Conservation (phyloP, 2,113 vertebrate species). For the Albula glossodonta region DNA sequence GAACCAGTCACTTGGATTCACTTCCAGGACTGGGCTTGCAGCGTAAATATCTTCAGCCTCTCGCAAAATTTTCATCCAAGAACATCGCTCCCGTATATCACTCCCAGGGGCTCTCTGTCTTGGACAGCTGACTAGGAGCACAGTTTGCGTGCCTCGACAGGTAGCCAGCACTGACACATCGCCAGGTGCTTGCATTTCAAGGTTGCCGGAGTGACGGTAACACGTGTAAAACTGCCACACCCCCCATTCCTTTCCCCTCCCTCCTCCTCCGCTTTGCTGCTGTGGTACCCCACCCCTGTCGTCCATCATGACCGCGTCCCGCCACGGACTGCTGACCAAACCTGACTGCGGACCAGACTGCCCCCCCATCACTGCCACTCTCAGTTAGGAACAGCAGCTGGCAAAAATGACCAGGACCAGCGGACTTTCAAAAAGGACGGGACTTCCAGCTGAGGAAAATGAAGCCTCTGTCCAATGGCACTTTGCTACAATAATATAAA, state of each 20-base stretch:
- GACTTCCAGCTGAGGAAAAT: background rate
- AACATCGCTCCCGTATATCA: background rate
- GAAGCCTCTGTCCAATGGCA: background rate
- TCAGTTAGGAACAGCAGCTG: background rate
- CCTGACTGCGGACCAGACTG: background rate
- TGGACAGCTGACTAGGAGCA: background rate
- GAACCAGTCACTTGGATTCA: conserved; percentile 1
- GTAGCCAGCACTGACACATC: conserved; percentile 23
- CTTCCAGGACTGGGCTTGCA: conserved; percentile 20
- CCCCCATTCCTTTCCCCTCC: background rate
- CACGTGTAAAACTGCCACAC: background rate
- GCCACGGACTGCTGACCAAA: background rate
- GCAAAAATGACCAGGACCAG: background rate
- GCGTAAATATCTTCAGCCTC: conserved; percentile 21
- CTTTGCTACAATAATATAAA: background rate
- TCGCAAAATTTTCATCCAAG: background rate
- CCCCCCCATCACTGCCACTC: background rate
- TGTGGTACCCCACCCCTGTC: background rate
- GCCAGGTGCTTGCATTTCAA: conserved; percentile 21
- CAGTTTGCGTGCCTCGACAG: conserved; percentile 46
- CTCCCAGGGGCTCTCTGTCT: background rate
- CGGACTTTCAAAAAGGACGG: background rate
- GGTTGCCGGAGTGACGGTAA: conserved; percentile 27
- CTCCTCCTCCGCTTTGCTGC: background rate
- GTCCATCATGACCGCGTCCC: background rate